These are phyloP conservation scores for Dolichopus griseipennis DNA, from an alignment of 2,888 invertebrate species.

Conservation along the genomic window DNA sequence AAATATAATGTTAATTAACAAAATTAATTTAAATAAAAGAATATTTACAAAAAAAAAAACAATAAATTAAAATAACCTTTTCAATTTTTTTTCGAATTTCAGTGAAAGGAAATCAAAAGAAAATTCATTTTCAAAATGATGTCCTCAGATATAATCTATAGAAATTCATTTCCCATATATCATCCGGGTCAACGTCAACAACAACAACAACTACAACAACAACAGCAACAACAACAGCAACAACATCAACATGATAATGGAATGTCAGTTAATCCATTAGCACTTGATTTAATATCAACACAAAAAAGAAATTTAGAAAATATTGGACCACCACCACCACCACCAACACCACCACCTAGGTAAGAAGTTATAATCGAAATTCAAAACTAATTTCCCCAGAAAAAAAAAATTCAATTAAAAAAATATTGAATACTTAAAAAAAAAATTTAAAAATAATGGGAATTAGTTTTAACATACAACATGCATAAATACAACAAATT, in stretches of 20 bases:
- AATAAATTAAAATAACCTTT: no score
- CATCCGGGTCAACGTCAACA: slow-evolving; percentile 16
- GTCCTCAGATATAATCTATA: neutral
- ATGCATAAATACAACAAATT: neutral
- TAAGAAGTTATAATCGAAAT: slow-evolving; percentile 28
- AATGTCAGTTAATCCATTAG: slow-evolving; percentile 34
- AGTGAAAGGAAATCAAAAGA: no score
- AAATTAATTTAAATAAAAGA: no score
- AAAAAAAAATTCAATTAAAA: slow-evolving; percentile 9
- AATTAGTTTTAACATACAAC: slow-evolving; percentile 15
- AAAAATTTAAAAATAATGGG: no score
- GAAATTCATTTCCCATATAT: slow-evolving; percentile 16
- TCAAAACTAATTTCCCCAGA: slow-evolving; percentile 16
- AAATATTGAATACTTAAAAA: slow-evolving; percentile 11
- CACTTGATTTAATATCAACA: slow-evolving; percentile 39
- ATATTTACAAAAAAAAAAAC: no score
- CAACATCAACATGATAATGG: slow-evolving; percentile 35
- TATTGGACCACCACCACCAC: slow-evolving; percentile 33
- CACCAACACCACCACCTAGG: slow-evolving; percentile 38
- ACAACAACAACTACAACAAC: slow-evolving; percentile 14
- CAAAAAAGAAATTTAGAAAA: slow-evolving; percentile 37
- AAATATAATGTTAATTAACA: no score
- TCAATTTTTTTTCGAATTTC: neutral
- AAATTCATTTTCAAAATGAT: neutral
- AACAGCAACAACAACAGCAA: slow-evolving; percentile 15